Conservation (phyloP, 2,888 invertebrate genomes). For the Kuschelorhynchus macadamiae region DNA sequence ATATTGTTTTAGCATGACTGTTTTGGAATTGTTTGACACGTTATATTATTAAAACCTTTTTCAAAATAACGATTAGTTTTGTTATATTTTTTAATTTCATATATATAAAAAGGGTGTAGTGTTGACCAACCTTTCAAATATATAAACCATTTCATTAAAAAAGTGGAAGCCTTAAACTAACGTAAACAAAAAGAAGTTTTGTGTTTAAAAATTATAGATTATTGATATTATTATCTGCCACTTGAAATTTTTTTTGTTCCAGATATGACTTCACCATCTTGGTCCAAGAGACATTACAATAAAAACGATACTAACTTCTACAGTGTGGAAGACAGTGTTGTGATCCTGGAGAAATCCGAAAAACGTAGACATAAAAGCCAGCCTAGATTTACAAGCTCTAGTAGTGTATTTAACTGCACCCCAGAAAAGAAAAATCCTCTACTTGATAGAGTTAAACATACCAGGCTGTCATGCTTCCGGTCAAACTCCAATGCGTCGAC, state of each 20-base stretch:
- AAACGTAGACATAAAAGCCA: slow-evolving; percentile 71
- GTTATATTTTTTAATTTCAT: too few relatives aligned
- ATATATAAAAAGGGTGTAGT: too few relatives aligned
- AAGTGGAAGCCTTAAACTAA: too few relatives aligned
- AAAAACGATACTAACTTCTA: slow-evolving; percentile 79
- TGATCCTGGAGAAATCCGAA: slow-evolving; percentile 74
- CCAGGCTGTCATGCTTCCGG: slow-evolving; percentile 78
- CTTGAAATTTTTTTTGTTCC: slow-evolving; percentile 38
- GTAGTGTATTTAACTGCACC: slow-evolving; percentile 63
- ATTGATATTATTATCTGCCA: too few relatives aligned
- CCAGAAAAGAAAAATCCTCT: slow-evolving; percentile 80
- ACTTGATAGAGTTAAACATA: slow-evolving; percentile 80
- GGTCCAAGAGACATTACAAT: slow-evolving; percentile 74
- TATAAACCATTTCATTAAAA: too few relatives aligned
- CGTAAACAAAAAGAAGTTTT: too few relatives aligned
- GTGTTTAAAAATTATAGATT: too few relatives aligned
- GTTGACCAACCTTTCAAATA: too few relatives aligned
- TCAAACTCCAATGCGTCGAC: slow-evolving; percentile 72
- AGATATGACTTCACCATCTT: slow-evolving; percentile 78
- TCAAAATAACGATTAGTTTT: too few relatives aligned
- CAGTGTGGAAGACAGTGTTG: slow-evolving; percentile 76
- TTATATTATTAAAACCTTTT: too few relatives aligned
- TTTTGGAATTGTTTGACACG: too few relatives aligned
- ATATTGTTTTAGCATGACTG: too few relatives aligned
- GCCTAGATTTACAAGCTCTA: slow-evolving; percentile 68